phyloP scores from a whole-genome alignment of 2,797 vertebrate genomes.

The Distichodus sexfasciatus region DNA sequence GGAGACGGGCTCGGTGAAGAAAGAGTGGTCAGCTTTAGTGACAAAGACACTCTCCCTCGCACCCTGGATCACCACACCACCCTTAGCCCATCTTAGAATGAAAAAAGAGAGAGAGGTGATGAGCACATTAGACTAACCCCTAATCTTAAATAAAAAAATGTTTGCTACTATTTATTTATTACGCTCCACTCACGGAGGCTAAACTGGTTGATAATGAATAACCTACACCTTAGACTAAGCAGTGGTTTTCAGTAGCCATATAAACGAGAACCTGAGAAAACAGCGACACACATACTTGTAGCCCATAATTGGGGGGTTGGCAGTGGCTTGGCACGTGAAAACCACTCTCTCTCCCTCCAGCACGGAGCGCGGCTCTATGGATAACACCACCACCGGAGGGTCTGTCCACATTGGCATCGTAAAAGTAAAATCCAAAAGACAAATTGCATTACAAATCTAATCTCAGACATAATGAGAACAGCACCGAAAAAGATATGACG shows the following conservation, averaged over 20 bases:
- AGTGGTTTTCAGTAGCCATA: neutral
- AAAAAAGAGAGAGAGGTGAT: no score
- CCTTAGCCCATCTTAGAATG: constrained; percentile 87
- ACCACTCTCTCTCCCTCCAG: constrained; percentile 88
- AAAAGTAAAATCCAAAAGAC: neutral
- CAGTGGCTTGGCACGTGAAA: constrained; percentile 91
- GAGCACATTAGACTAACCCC: no score
- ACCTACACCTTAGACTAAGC: neutral
- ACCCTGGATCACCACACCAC: constrained; percentile 87
- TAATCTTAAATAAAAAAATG: no score
- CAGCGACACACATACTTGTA: constrained; percentile 79
- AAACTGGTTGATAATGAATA: no score
- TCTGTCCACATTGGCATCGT: constrained; percentile 66
- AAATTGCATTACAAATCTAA: neutral
- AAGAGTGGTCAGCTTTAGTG: constrained; percentile 92
- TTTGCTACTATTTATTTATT: no score
- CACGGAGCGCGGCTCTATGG: constrained; percentile 92
- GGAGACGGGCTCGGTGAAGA: constrained; percentile 96
- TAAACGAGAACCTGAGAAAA: neutral
- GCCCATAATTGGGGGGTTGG: constrained; percentile 91
- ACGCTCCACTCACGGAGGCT: no score
- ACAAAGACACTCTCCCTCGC: constrained; percentile 87
- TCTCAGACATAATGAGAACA: neutral
- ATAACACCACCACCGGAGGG: constrained; percentile 87
- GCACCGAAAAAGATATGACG: neutral